These are phyloP conservation scores for Osedax frankpressi DNA, from an alignment of 2,888 invertebrate species.

Conservation along the genomic window DNA sequence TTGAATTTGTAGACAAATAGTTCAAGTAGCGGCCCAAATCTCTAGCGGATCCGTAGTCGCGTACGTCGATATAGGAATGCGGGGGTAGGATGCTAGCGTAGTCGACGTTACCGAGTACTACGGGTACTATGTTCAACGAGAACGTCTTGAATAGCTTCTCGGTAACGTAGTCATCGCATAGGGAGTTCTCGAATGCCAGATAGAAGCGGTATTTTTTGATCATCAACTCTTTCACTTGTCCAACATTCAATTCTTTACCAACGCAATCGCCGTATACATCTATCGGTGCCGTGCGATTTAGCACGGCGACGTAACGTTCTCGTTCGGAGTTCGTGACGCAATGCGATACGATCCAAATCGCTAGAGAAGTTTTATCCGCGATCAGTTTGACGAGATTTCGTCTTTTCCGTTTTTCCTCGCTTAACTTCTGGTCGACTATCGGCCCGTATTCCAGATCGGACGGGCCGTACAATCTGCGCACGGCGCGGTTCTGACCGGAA, in stretches of 20 bases:
- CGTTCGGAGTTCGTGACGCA: background rate
- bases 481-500: background rate
- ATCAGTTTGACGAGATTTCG: too few species aligned
- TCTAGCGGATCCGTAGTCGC: background rate
- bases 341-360: background rate
- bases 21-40: constrained; percentile 14
- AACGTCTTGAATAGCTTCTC: constrained; percentile 13
- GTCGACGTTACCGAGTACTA: constrained; percentile 15
- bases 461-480: background rate
- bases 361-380: too few species aligned
- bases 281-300: background rate
- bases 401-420: too few species aligned
- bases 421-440: too few species aligned
- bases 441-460: too few species aligned
- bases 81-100: constrained; percentile 13
- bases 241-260: background rate
- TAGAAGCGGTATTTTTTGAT: constrained; percentile 7
- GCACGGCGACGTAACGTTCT: background rate
- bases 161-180: constrained; percentile 11
- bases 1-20: background rate
- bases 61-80: constrained; percentile 11
- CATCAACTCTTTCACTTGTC: background rate
- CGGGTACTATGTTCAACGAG: constrained; percentile 5
- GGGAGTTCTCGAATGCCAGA: constrained; percentile 14
- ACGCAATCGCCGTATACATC: background rate